phyloP scores from a whole-genome alignment of 2,113 vertebrate genomes.

The Bostrychus sinensis region DNA sequence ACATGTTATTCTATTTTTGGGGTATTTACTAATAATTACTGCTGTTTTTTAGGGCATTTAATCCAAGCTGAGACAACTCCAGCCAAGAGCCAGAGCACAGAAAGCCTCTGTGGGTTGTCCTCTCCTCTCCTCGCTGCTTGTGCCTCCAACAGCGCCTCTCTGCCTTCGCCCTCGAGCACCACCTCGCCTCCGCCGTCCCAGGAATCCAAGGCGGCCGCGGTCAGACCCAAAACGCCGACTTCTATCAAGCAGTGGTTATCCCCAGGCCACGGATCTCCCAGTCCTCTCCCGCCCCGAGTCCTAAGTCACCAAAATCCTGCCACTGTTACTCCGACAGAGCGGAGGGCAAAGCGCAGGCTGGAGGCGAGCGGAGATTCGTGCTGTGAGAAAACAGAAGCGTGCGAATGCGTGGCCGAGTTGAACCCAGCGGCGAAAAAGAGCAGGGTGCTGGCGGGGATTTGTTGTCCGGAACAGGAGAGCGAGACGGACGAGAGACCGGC shows the following conservation, averaged over 20 bases:
- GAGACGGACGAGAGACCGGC: slow-evolving; percentile 41
- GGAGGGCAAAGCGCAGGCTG: slow-evolving; percentile 88
- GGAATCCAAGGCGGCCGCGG: slow-evolving; percentile 33
- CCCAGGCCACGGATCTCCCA: slow-evolving; percentile 66
- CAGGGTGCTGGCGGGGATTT: slow-evolving; percentile 70
- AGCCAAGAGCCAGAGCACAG: slow-evolving; percentile 74
- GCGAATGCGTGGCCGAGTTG: slow-evolving; percentile 83
- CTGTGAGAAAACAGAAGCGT: slow-evolving; percentile 72
- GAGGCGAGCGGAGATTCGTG: slow-evolving; percentile 77
- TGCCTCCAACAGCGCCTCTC: slow-evolving; percentile 84
- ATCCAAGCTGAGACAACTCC: slow-evolving; percentile 77
- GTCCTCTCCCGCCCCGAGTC: slow-evolving; percentile 73
- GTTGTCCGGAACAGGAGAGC: slow-evolving; percentile 62
- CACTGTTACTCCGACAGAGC: slow-evolving; percentile 59
- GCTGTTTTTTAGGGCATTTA: slow-evolving; percentile 35
- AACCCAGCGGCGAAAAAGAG: slow-evolving; percentile 79
- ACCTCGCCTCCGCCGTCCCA: slow-evolving; percentile 58
- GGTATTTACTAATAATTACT: neutral
- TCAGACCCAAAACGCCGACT: slow-evolving; percentile 66
- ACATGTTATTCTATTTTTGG: too few species aligned
- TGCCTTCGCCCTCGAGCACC: slow-evolving; percentile 87
- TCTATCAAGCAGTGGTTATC: slow-evolving; percentile 89
- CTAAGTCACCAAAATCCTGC: slow-evolving; percentile 80
- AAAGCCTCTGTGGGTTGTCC: slow-evolving; percentile 60
- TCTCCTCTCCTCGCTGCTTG: slow-evolving; percentile 86